Evolutionary conservation across 2,113 vertebrate species (phyloP).

Genomic region (Symphodus melops): DNA sequence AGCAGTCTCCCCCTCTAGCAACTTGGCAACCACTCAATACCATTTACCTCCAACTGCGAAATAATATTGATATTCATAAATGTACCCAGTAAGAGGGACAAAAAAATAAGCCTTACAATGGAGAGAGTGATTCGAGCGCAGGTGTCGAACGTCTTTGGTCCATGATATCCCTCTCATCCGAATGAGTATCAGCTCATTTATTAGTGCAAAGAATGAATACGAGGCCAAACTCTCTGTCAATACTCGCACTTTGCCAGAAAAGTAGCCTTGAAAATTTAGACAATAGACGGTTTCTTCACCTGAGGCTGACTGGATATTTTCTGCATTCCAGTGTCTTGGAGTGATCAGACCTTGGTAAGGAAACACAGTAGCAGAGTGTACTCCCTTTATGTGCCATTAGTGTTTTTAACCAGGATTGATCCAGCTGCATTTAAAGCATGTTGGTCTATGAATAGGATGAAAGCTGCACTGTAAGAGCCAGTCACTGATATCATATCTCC

Average conservation of each 20-base stretch:
- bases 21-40: slow-evolving; percentile 70
- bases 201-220: slow-evolving; percentile 36
- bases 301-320: slow-evolving; percentile 45
- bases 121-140: slow-evolving; percentile 50
- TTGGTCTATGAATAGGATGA: slow-evolving; percentile 61
- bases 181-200: slow-evolving; percentile 43
- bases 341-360: slow-evolving; percentile 60
- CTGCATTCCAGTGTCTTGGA: slow-evolving; percentile 46
- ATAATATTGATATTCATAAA: slow-evolving; percentile 75
- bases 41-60: slow-evolving; percentile 72
- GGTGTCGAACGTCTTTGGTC: slow-evolving; percentile 52
- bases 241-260: slow-evolving; percentile 33
- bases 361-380: slow-evolving; percentile 48
- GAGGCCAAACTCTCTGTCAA: slow-evolving; percentile 42
- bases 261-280: slow-evolving; percentile 47
- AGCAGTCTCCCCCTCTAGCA: slow-evolving; percentile 49
- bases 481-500: slow-evolving; percentile 65
- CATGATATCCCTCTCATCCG: slow-evolving; percentile 47
- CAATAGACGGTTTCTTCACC: slow-evolving; percentile 43
- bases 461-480: slow-evolving; percentile 50
- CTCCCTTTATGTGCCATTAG: slow-evolving; percentile 64
- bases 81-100: slow-evolving; percentile 45
- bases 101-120: slow-evolving; percentile 32
- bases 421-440: slow-evolving; percentile 60
- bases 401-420: slow-evolving; percentile 70